phyloP scores from a whole-genome alignment of 2,888 invertebrate genomes.

The Keiferia lycopersicella region DNA sequence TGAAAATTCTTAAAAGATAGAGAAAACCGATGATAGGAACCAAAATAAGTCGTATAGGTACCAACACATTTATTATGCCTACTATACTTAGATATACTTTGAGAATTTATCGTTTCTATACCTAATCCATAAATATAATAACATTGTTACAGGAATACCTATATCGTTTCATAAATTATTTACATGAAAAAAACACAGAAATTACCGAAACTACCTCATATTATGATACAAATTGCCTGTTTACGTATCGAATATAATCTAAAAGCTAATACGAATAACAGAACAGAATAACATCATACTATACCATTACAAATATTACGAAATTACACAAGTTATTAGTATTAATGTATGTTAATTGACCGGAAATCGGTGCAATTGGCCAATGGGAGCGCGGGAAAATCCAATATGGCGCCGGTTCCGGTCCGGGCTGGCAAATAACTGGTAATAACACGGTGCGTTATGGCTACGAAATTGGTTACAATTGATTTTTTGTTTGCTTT shows the following conservation, averaged over 20 bases:
- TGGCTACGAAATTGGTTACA: constrained; percentile 44
- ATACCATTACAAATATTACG: constrained; percentile 28
- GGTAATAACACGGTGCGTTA: constrained; percentile 53
- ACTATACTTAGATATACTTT: too few relatives aligned
- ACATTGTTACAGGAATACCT: too few relatives aligned
- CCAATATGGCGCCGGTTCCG: constrained; percentile 70
- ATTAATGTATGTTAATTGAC: constrained; percentile 33
- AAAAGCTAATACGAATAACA: constrained; percentile 28
- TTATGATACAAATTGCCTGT: constrained; percentile 5
- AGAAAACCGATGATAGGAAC: too few relatives aligned
- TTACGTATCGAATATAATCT: constrained; percentile 26
- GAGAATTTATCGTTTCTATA: too few relatives aligned
- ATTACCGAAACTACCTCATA: constrained; percentile 7
- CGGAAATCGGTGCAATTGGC: constrained; percentile 70
- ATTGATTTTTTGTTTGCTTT: constrained; percentile 41
- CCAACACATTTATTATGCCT: too few relatives aligned
- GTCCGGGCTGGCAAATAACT: constrained; percentile 50
- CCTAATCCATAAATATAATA: too few relatives aligned
- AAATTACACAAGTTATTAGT: constrained; percentile 35
- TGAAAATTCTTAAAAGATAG: too few relatives aligned
- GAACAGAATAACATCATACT: constrained; percentile 25
- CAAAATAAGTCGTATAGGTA: too few relatives aligned
- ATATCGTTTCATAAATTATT: constrained; percentile 1
- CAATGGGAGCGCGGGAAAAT: constrained; percentile 62
- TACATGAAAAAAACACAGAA: background rate